Evolutionary conservation across 2,888 invertebrate species (phyloP).

Genomic region (Nycteola revayana): DNA sequence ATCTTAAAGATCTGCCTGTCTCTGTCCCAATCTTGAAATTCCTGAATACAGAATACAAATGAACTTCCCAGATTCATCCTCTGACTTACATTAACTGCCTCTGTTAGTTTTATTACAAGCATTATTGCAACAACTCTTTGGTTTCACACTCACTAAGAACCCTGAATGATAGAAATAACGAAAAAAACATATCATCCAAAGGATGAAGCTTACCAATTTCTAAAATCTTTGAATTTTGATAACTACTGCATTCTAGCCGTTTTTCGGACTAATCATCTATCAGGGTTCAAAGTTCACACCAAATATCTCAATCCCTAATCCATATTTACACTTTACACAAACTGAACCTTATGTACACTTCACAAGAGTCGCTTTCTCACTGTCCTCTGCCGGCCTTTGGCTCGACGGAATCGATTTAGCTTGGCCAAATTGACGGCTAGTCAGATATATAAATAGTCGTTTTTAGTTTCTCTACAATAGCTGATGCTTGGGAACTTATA

Average conservation of each 20-base stretch:
- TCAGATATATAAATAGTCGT: constrained; percentile 77
- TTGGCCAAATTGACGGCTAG: constrained; percentile 46
- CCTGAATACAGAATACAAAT: background rate
- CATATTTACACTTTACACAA: constrained; percentile 62
- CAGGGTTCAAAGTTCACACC: constrained; percentile 39
- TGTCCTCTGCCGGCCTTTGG: constrained; percentile 38
- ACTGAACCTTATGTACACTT: constrained; percentile 54
- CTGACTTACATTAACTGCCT: constrained; percentile 28
- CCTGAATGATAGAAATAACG: constrained; percentile 13
- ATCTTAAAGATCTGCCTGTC: no score
- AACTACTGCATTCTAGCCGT: no score
- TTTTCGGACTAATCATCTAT: constrained; percentile 10
- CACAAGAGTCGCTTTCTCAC: constrained; percentile 56
- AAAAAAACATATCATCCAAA: no score
- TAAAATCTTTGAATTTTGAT: no score
- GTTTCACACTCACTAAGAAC: constrained; percentile 55
- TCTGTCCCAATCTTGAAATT: no score
- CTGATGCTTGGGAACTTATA: constrained; percentile 76
- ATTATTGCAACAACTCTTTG: constrained; percentile 63
- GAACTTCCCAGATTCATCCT: constrained; percentile 8
- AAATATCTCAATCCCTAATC: constrained; percentile 39
- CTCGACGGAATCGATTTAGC: constrained; percentile 34
- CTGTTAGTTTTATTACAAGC: constrained; percentile 37
- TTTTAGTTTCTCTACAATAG: constrained; percentile 71
- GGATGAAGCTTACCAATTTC: no score